Base-by-base conservation (phyloP, 2,113 vertebrate species). In the Python bivittatus region DNA sequence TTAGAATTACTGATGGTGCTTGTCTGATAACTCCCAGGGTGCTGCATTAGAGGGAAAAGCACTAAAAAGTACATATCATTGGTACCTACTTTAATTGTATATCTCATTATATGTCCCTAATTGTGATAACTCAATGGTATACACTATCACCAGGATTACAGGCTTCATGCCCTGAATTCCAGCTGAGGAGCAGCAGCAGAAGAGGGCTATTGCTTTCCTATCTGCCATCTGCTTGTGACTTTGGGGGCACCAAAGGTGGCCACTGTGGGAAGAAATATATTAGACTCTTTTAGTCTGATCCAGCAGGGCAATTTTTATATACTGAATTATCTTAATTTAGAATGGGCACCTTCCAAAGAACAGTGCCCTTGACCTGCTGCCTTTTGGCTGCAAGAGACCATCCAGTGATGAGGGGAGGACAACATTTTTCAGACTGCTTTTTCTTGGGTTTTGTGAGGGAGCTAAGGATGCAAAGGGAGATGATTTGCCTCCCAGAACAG, bases 1-100 rank as follows among this genome's bases (percentile, higher is more conserved):
- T 90, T 90, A 85, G 58, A 85, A 25, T 86, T 86, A 89, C 57
- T 61, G 88, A 85, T 38, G 58, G 44, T 89, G 88, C 88, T 68
- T 85, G 79, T 68, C 48, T 89, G 64, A 13, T 33, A 44, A 44
- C 72, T 42, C 57, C 57, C 44, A n/a, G 91, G 91, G 86, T 3
- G 90, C 56, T 91, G 61, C 54, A 88, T 92, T 83, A 88, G 27
- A 60, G 42, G 72, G 84, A 10, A 83, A 72, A 72, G 48, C 44
- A 52, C 44, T 27, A 54, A 23, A 61, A 84, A 88, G 57, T n/a
- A 61, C 56, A 29, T 7, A 42, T 64, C 44, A 68, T 56, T 52
- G 79, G 22, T 61, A 92, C 29, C 22, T 84, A 22, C 57, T 33
- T 48, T 42, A 29, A 92, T 61, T 92, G 88, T 64, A 3, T 42